phyloP scores from a whole-genome alignment of 2,113 vertebrate species.

The Eulemur rufifrons region DNA sequence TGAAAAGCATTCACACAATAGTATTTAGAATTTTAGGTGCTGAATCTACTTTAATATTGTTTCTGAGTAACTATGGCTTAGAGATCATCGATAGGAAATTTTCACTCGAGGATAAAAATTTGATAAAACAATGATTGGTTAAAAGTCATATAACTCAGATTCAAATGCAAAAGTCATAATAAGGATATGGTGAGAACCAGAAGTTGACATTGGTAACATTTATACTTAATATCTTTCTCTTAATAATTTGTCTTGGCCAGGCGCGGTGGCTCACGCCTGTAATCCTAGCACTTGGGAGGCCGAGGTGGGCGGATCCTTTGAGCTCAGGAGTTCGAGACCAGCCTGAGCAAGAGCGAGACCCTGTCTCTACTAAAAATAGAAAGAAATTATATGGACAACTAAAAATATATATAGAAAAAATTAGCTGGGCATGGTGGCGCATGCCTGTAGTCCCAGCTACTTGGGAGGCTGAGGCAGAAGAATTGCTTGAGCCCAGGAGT shows the following conservation, averaged over 20 bases:
- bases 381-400: too few species aligned
- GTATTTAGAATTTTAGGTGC: not conserved
- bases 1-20: not conserved
- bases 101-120: not conserved
- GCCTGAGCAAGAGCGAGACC: too few species aligned
- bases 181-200: not conserved
- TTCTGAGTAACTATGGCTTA: not conserved
- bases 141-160: not conserved
- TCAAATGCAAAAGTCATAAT: not conserved
- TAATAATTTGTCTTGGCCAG: not conserved
- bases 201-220: not conserved
- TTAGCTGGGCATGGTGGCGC: too few species aligned
- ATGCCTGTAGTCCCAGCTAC: too few species aligned
- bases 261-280: too few species aligned
- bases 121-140: not conserved
- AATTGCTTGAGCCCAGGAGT: too few species aligned
- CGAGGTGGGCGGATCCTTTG: too few species aligned
- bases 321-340: too few species aligned
- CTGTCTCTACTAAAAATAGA: too few species aligned
- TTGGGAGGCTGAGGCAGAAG: too few species aligned
- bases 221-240: not conserved
- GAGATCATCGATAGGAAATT: not conserved
- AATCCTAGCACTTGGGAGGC: too few species aligned
- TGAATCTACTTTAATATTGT: not conserved
- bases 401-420: too few species aligned